Base-by-base conservation (phyloP, 2,113 vertebrate genomes). In the Heterotis niloticus region DNA sequence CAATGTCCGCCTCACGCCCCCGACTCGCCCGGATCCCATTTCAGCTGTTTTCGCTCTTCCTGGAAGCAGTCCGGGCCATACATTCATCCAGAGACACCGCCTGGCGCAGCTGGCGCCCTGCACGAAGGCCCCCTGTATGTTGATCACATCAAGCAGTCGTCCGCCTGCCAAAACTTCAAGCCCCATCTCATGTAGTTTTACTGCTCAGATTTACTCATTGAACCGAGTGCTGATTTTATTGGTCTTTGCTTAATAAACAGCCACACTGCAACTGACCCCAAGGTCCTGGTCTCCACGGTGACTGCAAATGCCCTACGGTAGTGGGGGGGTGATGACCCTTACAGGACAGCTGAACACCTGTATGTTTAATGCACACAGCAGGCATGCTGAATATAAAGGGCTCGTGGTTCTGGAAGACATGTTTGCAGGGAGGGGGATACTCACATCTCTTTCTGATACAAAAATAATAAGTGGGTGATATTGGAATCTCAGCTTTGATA, bases 11-110 rank as follows among this genome's bases (percentile, higher is more conserved):
- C 24, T 10, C 60, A n/a, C 60, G 60, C 75, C 75, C 75, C 75
- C 75, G 11, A 52, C 44, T 54, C 76, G 23, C 23, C 13, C 18
- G 9, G 76, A 69, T 78, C 51, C 17, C 24, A 78, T 78, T 78
- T 69, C 76, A 78, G 23, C 28, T 78, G 76, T 68, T 78, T 78
- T 51, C 17, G 9, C 51, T 44, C 24, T 52, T 77, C 76, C 18
- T 54, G 29, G 23, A 67, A 56, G 28, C 29, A 10, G 64, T 64
- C 59, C 28, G 17, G 56, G 26, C 28, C 74, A 75, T 5, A 75
- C 26, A 7, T 26, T 10, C 10, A 5, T 26, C 10, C 10, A 5
- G 9, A 24, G 11, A 66, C 4, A 7, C 18, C 23, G 18, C 10
- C 64, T 23, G 5, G 64, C 71, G 57, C 54, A 74, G 54, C 71